phyloP scores from a whole-genome alignment of 1,140 invertebrate genomes.

The Meloidogyne hapla region DNA sequence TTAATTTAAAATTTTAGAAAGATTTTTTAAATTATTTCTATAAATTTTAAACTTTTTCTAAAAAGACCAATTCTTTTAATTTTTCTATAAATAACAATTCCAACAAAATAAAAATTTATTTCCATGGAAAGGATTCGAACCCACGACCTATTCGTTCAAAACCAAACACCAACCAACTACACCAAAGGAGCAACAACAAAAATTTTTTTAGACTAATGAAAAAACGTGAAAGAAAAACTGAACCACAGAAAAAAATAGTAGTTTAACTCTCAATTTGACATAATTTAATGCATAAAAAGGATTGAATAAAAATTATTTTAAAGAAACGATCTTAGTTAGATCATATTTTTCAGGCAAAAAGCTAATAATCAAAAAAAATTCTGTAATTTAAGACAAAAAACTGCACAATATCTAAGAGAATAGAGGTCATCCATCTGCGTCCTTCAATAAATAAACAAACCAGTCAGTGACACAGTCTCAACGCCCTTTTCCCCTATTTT shows the following conservation, averaged over 20 bases:
- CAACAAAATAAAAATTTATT: too few relatives aligned
- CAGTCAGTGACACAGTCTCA: not conserved
- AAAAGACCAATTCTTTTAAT: conserved; percentile 63
- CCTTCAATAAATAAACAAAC: conserved; percentile 6
- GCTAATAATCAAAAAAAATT: not conserved
- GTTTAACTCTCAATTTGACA: too few relatives aligned
- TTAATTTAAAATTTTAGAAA: too few relatives aligned
- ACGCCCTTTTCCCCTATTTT: not conserved
- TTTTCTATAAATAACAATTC: not conserved
- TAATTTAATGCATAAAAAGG: too few relatives aligned
- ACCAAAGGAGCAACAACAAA: conserved; percentile 66
- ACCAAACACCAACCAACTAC: too few relatives aligned
- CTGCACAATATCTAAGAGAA: not conserved
- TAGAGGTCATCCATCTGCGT: not conserved
- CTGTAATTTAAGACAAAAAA: not conserved
- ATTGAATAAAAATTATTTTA: too few relatives aligned
- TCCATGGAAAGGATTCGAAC: not conserved
- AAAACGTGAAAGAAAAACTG: too few relatives aligned
- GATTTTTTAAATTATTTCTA: not conserved
- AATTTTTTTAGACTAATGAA: too few relatives aligned
- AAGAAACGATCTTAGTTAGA: too few relatives aligned
- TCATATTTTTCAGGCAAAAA: too few relatives aligned
- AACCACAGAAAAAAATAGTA: too few relatives aligned
- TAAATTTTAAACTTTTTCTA: conserved; percentile 18
- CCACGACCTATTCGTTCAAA: not conserved